These are phyloP conservation scores for Aphidoletes aphidimyza DNA, from an alignment of 2,888 invertebrate genomes.

Conservation along the genomic window DNA sequence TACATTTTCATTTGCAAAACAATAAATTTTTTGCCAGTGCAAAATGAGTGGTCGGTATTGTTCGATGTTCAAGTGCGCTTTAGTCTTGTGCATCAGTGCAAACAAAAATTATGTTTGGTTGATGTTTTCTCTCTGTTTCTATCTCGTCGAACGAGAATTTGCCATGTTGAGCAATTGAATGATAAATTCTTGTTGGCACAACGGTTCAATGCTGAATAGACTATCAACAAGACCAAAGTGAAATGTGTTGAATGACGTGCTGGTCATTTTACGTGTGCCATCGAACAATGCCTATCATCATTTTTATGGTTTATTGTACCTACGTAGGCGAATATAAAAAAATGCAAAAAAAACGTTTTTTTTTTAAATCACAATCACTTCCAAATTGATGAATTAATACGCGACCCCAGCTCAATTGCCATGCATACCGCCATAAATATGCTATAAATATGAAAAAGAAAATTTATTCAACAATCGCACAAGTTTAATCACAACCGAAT, in stretches of 20 bases:
- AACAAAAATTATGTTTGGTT: slow-evolving; percentile 20
- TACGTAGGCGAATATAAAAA: neutral
- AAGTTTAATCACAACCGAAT: neutral
- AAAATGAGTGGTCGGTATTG: neutral
- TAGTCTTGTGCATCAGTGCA: neutral
- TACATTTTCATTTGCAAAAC: slow-evolving; percentile 48
- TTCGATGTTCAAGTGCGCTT: slow-evolving; percentile 7
- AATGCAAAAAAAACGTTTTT: neutral
- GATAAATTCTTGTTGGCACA: too few relatives aligned
- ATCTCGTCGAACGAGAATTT: neutral
- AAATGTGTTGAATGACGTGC: neutral
- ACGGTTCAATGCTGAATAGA: too few relatives aligned
- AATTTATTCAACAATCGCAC: neutral
- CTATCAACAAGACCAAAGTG: neutral
- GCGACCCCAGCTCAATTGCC: neutral
- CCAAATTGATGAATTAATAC: neutral
- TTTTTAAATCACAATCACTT: neutral
- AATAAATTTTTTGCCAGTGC: neutral
- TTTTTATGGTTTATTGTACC: slow-evolving; percentile 40
- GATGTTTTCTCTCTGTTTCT: neutral
- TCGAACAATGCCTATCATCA: slow-evolving; percentile 39
- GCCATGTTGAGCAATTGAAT: neutral
- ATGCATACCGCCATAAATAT: slow-evolving; percentile 47
- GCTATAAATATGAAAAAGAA: neutral
- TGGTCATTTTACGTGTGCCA: slow-evolving; percentile 18